phyloP scores from a whole-genome alignment of 2,113 vertebrate genomes.

The Cinclus mexicanus region DNA sequence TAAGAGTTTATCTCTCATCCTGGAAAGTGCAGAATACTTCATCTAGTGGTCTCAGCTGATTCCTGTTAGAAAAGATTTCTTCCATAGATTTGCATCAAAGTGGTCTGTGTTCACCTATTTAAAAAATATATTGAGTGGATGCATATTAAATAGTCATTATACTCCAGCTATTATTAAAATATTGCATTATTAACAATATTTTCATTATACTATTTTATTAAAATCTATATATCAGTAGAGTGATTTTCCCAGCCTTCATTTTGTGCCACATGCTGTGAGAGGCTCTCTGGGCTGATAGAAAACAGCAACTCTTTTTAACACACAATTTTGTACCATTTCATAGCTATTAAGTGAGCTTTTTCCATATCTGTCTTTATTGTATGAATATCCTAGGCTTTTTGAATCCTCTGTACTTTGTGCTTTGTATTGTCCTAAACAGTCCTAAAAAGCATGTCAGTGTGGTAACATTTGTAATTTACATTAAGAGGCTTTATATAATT shows the following conservation, averaged over 20 bases:
- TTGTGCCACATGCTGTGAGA: neutral
- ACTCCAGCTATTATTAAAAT: constrained; percentile 2
- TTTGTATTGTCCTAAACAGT: neutral
- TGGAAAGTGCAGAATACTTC: neutral
- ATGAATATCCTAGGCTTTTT: neutral
- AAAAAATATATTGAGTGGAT: neutral
- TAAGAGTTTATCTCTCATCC: neutral
- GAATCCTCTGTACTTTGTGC: neutral
- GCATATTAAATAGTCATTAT: neutral
- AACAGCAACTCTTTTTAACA: neutral
- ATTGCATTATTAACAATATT: constrained; percentile 41
- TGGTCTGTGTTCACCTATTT: neutral
- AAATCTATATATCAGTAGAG: constrained; percentile 54
- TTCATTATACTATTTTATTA: constrained; percentile 26
- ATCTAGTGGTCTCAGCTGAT: neutral
- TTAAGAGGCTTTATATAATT: neutral
- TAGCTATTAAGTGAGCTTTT: neutral
- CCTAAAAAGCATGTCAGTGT: neutral
- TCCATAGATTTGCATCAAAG: neutral
- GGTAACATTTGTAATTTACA: neutral
- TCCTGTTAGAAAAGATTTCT: neutral
- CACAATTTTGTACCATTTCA: neutral
- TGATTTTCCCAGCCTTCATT: neutral
- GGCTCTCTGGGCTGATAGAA: neutral
- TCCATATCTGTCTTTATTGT: neutral